Base-by-base conservation (phyloP, 2,113 vertebrate genomes). In the Elephantulus edwardii region DNA sequence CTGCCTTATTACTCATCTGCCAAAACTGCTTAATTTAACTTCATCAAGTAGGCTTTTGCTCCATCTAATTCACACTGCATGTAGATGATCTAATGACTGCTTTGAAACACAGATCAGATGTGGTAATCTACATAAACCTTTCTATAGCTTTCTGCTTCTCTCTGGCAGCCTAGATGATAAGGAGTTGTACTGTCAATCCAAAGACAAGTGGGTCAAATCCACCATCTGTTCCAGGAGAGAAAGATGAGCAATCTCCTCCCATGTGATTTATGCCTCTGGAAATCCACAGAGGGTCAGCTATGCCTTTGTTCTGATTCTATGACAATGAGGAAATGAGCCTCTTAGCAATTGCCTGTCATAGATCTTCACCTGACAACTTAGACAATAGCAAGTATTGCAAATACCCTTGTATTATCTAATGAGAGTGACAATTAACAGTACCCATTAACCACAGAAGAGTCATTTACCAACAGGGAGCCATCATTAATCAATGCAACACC, bases 341-440 rank as follows among this genome's bases (percentile, higher is more conserved):
- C n/a, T n/a, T n/a, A 6, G 24, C 26, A 52, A 46, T 14, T 54
- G 54, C 5, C 62, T 30, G 4, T 2, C 0, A 1, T 17, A 26
- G 2, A 33, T 35, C 17, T 46, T 20, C 8, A 83, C 33, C 28
- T 33, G 60, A 62, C 14, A 62, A 5, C 10, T 6, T 62, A 14
- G 9, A 28, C 24, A 26, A 60, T 30, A 30, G 60, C 60, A 62
- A 28, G 58, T 60, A 9, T 60, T 7, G 58, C 58, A 60, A 7
- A 28, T 60, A 28, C 26, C 58, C 4, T 62, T 1, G 11, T 14
- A 33, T 14, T 14, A 62, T 14, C 10, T 14, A 30, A 60, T n/a
- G 14, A 30, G 60, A 26, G 60, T 11, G 33, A 2, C 58, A 62
- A 33, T 12, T 8, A 62, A 17, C 26, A 62, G 30, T 62, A 13